These are phyloP conservation scores for Silurus aristotelis DNA, from an alignment of 2,797 vertebrate species.

Conservation along the genomic window DNA sequence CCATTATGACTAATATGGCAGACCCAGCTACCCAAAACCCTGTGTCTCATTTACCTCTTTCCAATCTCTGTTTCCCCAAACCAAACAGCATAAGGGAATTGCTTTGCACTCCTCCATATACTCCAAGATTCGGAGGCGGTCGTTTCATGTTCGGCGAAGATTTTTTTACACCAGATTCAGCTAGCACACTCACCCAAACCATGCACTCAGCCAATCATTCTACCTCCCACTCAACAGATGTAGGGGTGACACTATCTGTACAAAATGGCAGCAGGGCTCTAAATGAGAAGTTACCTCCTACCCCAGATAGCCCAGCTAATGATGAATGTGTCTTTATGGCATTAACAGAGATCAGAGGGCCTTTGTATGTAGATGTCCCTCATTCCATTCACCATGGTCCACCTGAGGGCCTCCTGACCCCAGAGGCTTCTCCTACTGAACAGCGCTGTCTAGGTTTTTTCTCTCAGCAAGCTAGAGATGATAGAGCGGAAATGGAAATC, in stretches of 20 bases:
- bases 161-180: conserved; percentile 46
- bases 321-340: conserved; percentile 75
- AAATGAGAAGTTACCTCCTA: conserved; percentile 78
- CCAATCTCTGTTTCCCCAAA: conserved; percentile 28
- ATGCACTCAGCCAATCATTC: conserved; percentile 26
- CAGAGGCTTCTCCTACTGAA: conserved; percentile 77
- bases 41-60: not conserved
- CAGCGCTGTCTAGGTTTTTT: conserved; percentile 66
- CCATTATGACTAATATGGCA: conserved; percentile 4
- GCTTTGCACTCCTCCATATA: conserved; percentile 75
- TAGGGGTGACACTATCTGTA: conserved; percentile 49
- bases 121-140: conserved; percentile 67
- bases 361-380: conserved; percentile 77
- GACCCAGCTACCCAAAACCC: conserved; percentile 25
- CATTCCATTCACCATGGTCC: conserved; percentile 58
- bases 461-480: conserved; percentile 61
- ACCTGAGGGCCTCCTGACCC: conserved; percentile 75
- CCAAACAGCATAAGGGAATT: conserved; percentile 64
- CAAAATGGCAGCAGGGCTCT: conserved; percentile 48
- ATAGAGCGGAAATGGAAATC: conserved; percentile 74
- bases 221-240: conserved; percentile 34
- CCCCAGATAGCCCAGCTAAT: conserved; percentile 74
- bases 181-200: conserved; percentile 28
- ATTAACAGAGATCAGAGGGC: conserved; percentile 73
- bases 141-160: conserved; percentile 73